Evolutionary conservation across 1,140 invertebrate genomes (phyloP), one percentile per base, ranked within the genome.

Genomic region (Zaprionus capensis): DNA sequence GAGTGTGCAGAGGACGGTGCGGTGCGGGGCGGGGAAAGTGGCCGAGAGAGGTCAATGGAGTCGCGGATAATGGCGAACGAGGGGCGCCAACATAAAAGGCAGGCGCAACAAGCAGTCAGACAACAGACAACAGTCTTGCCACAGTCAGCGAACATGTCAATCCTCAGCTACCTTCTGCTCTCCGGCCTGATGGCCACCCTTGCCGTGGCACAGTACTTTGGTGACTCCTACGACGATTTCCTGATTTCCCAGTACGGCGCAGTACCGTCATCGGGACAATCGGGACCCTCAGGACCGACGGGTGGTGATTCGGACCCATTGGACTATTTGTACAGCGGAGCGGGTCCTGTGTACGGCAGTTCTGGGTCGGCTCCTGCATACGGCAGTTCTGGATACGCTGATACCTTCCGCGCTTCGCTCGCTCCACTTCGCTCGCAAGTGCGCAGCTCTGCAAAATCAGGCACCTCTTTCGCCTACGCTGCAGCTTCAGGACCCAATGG

Each of bases 401-500:
- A 51, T 5, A 51, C 20, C 12, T 51, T 51, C 11, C 12, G 46
- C 1, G 17, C 20, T 51, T 51, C 46, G 20, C 17, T 51, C 0
- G 46, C 46, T 51, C 20, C 46, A 51, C 5, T 56, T 0, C 53
- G 53, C 6, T n/a, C 26, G 26, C 53, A 56, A 24, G 24, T 26
- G 0, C 24, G 26, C 1, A 46, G 41, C n/a, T 46, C 41, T 17
- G 41, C 41, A 9, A 46, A 9, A 3, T 46, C 41, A 3, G 41
- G 41, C 17, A 6, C 24, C 15, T 56, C 2, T 74, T 87, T 57
- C 41, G 84, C 83, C 4, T 87, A 88, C 61, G 83, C 83, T 3
- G 57, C 41, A 4, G 83, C 84, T 22, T 31, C 68, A 11, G 83
- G 83, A 53, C 41, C 71, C 9, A 83, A 81, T 56, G 84, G 84